Evolutionary conservation across 1,140 invertebrate species (phyloP).

Genomic region (Sweltsa coloradensis): DNA sequence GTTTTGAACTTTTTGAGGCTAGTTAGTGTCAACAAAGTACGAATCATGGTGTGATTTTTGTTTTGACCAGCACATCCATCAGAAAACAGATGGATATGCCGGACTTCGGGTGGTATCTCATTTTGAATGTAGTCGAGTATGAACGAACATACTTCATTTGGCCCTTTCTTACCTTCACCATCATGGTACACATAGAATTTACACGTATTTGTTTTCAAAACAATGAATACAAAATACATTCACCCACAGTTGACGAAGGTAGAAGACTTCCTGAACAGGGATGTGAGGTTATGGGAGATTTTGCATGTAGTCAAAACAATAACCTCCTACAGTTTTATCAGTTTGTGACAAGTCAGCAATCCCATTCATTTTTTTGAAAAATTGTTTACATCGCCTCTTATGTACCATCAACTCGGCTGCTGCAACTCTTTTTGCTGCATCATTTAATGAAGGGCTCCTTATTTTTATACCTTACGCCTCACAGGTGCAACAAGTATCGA

Average conservation of each 20-base stretch:
- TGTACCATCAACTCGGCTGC: no score
- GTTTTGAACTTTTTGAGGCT: slow-evolving; percentile 12
- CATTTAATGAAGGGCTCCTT: no score
- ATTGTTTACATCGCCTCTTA: no score
- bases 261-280: no score
- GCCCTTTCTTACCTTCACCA: slow-evolving; percentile 9
- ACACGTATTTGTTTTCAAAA: slow-evolving; percentile 10
- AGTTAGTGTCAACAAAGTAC: not conserved
- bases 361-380: no score
- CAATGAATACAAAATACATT: slow-evolving; percentile 15
- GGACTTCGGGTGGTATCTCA: slow-evolving; percentile 1
- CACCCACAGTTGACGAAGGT: slow-evolving; percentile 15
- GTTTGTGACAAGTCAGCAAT: no score
- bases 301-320: no score
- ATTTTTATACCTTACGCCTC: no score
- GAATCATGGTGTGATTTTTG: slow-evolving; percentile 4
- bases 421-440: no score
- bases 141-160: slow-evolving; percentile 13
- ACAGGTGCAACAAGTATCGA: no score
- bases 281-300: no score
- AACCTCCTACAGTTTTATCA: no score
- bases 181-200: slow-evolving; percentile 15
- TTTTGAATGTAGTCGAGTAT: slow-evolving; percentile 12
- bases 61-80: slow-evolving; percentile 4
- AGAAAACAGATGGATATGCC: not conserved